These are phyloP conservation scores for Bettongia penicillata DNA, from an alignment of 2,113 vertebrate genomes.

Conservation along the genomic window DNA sequence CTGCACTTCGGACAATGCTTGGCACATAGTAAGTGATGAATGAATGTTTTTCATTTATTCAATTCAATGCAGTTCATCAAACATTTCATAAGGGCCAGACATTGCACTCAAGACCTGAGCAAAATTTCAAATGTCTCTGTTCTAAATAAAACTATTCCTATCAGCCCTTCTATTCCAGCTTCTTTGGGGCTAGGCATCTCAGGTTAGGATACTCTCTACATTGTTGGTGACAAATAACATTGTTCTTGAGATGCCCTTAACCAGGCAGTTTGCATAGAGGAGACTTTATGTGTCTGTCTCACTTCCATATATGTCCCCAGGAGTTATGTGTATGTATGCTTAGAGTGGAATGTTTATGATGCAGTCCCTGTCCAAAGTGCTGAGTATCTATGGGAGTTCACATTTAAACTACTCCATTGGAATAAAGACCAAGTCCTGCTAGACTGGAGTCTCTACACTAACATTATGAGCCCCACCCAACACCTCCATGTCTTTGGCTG, in stretches of 20 bases:
- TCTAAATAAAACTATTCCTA: neutral
- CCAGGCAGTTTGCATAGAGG: accelerated
- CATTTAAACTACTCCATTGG: accelerated
- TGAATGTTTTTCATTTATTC: neutral
- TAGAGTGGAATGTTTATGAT: neutral
- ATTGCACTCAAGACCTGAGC: neutral
- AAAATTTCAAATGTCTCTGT: accelerated
- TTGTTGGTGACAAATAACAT: accelerated
- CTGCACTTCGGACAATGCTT: neutral
- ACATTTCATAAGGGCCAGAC: neutral
- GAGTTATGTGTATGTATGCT: neutral
- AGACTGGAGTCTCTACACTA: neutral
- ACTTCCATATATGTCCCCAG: neutral
- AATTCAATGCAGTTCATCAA: neutral
- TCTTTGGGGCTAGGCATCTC: accelerated
- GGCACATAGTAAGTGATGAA: neutral
- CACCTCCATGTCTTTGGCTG: neutral
- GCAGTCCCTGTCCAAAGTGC: accelerated
- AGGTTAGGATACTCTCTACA: neutral
- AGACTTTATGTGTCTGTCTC: accelerated
- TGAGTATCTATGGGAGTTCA: accelerated
- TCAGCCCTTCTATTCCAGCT: accelerated
- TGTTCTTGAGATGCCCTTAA: neutral
- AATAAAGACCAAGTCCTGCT: neutral
- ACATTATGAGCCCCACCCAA: neutral